Evolutionary conservation across 2,113 vertebrate genomes (phyloP), one percentile per base, ranked within the genome.

Genomic region (Bombycilla garrulus): DNA sequence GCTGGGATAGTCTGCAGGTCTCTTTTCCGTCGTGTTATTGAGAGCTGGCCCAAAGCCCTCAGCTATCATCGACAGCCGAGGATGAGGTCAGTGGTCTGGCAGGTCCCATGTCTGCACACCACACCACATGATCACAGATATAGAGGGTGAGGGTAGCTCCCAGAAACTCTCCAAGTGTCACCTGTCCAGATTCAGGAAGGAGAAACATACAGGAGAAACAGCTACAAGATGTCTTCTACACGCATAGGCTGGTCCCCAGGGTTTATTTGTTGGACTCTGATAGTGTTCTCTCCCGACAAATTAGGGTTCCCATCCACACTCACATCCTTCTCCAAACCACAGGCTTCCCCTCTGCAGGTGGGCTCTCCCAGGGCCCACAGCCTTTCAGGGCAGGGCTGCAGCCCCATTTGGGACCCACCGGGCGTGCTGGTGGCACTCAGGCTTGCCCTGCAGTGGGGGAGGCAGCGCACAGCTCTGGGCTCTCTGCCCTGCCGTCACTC

Each of bases 221-320:
- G 15, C 5, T 38, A 60, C 0, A 1, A 62, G 70, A 42, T 53
- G 6, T 19, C 5, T 4, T 36, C n/a, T 28, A 26, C 24, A 67
- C 6, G 0, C 26, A 31, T 2, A 5, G 2, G 0, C 22, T 48
- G 21, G 24, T 76, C 24, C 31, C 22, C 44, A n/a, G 2, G 11
- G 11, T 54, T 83, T 93, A 48, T 83, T 22, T 70, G 12, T 29
- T n/a, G 61, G 57, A 71, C 33, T 9, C 25, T 61, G 8, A 21
- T 4, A 57, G 19, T 5, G 19, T 23, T 13, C 5, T 12, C 10
- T 69, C 29, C 31, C 45, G 51, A 26, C 28, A 79, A 42, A 16
- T 71, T 24, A 54, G 38, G 14, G 9, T 66, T 78, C 77, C 31
- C 45, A 53, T 47, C 25, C 21, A 28, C 3, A 1, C 13, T 83